phyloP scores from a whole-genome alignment of 2,888 invertebrate genomes.

The Trimorus sp. region DNA sequence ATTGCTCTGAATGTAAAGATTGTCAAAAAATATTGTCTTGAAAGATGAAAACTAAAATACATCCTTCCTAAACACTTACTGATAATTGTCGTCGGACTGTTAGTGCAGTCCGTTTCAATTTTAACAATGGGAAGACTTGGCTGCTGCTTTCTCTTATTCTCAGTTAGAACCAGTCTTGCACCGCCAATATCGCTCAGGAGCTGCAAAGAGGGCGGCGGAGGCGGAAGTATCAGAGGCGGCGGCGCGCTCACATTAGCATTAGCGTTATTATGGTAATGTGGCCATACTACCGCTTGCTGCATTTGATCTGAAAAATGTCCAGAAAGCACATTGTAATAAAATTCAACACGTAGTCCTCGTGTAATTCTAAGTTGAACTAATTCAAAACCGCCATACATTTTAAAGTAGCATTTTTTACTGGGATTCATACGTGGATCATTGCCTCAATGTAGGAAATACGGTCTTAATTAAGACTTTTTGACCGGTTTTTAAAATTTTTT shows the following conservation, averaged over 20 bases:
- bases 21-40: no score
- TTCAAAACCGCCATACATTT: no score
- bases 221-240: constrained; percentile 82
- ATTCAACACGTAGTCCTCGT: no score
- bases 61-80: constrained; percentile 69
- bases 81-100: constrained; percentile 77
- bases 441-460: no score
- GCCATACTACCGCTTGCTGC: constrained; percentile 89
- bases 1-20: no score
- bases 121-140: constrained; percentile 85
- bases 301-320: constrained; percentile 83
- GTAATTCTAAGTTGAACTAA: no score
- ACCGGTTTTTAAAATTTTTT: no score
- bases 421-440: no score
- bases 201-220: constrained; percentile 87
- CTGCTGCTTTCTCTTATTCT: constrained; percentile 83
- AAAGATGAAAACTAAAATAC: no score
- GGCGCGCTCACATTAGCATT: constrained; percentile 80
- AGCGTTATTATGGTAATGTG: constrained; percentile 84
- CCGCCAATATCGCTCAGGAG: constrained; percentile 83
- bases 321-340: constrained; percentile 11
- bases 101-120: constrained; percentile 86
- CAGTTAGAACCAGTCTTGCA: constrained; percentile 86
- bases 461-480: no score
- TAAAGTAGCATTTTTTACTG: no score